A percentile compares a stretch with the other conserved stretches of the same genome.
These are phyloP conservation scores for Megaceryle torquata DNA, from an alignment of 2,113 vertebrate genomes.

Conservation along the genomic window DNA sequence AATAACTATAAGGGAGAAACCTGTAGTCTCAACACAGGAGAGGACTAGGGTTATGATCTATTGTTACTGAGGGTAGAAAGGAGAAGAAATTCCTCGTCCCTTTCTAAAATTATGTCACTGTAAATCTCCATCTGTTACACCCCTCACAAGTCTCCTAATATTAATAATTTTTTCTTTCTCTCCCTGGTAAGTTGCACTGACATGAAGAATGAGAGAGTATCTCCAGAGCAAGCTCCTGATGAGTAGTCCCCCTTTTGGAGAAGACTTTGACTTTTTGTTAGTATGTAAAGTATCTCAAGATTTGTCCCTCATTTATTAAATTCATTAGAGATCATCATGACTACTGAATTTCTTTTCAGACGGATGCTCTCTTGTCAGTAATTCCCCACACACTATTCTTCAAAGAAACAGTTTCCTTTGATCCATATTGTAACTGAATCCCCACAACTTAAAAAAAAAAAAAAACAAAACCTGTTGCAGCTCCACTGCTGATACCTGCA, in stretches of 20 bases:
- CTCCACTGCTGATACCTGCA: not conserved
- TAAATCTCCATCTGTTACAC: not conserved
- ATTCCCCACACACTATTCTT: not conserved
- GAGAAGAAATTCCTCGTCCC: not conserved
- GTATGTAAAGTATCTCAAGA: not conserved
- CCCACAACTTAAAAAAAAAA: not conserved
- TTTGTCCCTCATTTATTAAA: not conserved
- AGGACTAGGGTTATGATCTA: not conserved
- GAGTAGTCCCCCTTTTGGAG: not conserved
- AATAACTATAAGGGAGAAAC: not conserved
- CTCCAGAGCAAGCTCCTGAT: not conserved
- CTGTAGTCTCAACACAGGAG: not conserved
- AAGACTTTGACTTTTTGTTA: not conserved
- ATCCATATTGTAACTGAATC: not conserved
- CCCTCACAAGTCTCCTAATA: not conserved
- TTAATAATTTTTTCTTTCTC: not conserved
- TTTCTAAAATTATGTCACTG: not conserved
- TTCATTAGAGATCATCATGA: not conserved
- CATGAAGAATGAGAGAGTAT: not conserved
- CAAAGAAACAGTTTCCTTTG: constrained; percentile 32
- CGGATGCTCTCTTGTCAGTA: constrained; percentile 3
- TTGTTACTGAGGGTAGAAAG: not conserved
- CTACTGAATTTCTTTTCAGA: not conserved
- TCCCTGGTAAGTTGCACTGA: not conserved
- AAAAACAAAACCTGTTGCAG: not conserved